These are phyloP conservation scores for Acanthosepion esculentum DNA, from an alignment of 2,888 invertebrate species.

Conservation along the genomic window DNA sequence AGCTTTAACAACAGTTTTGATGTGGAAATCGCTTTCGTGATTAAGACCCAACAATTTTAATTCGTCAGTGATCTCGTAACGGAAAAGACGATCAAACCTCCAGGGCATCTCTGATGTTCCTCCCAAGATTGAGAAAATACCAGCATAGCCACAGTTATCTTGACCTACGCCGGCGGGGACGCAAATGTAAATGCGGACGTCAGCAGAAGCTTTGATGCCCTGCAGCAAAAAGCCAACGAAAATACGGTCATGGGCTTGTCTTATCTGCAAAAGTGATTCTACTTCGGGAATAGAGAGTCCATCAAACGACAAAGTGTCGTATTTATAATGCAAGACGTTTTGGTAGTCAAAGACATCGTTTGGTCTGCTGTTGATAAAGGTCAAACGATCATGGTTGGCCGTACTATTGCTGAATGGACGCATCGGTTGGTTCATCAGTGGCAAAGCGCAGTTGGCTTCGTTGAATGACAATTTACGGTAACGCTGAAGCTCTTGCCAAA, in stretches of 20 bases:
- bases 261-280: conserved; percentile 50
- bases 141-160: conserved; percentile 49
- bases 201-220: conserved; percentile 53
- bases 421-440: conserved; percentile 50
- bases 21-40: conserved; percentile 48
- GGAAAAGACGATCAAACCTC: conserved; percentile 48
- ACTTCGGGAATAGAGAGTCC: conserved; percentile 55
- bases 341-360: conserved; percentile 55
- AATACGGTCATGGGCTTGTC: conserved; percentile 49
- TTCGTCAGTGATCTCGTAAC: conserved; percentile 49
- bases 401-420: conserved; percentile 51
- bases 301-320: conserved; percentile 56
- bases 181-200: conserved; percentile 49
- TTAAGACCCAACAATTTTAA: conserved; percentile 48
- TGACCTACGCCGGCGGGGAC: neutral
- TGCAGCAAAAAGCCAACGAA: conserved; percentile 55
- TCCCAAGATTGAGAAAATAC: conserved; percentile 49
- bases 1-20: conserved; percentile 51
- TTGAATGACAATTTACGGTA: conserved; percentile 52
- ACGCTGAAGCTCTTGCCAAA: conserved; percentile 59
- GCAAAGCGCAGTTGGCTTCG: conserved; percentile 55
- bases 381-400: conserved; percentile 49
- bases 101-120: conserved; percentile 49
- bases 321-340: conserved; percentile 53
- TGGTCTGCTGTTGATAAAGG: conserved; percentile 49